A percentile compares a stretch with the other conserved stretches of the same genome.
Evolutionary conservation across 2,797 vertebrate genomes (phyloP).

Genomic region (Myotis myotis): DNA sequence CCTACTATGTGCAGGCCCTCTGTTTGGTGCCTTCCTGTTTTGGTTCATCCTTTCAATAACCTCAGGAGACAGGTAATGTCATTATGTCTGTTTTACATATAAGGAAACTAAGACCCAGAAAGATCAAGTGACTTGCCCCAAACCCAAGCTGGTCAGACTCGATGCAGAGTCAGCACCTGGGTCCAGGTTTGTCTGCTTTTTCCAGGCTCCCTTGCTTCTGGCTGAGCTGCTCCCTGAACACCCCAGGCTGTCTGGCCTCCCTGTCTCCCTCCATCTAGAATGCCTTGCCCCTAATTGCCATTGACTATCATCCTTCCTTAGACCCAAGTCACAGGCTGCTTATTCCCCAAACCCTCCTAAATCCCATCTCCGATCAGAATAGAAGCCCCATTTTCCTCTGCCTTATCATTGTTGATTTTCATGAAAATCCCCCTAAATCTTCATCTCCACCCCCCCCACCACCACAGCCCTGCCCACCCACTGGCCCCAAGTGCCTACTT

Average conservation of each 20-base stretch:
- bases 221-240: fast-evolving
- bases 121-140: neutral
- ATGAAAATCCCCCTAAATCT: neutral
- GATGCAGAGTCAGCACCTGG: neutral
- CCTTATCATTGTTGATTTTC: neutral
- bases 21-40: neutral
- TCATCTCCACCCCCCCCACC: neutral
- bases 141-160: neutral
- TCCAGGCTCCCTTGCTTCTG: neutral
- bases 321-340: neutral
- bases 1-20: neutral
- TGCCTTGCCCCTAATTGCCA: neutral
- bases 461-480: too few species aligned
- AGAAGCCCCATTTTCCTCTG: neutral
- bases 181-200: neutral
- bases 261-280: neutral
- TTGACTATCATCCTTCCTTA: neutral
- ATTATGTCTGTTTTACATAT: neutral
- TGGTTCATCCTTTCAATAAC: neutral
- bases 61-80: neutral
- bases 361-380: neutral
- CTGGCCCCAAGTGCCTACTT: neutral
- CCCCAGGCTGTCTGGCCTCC: neutral
- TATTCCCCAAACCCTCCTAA: neutral
- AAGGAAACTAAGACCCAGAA: neutral